Evolutionary conservation across 2,113 vertebrate genomes (phyloP), one percentile per base, ranked within the genome.

Genomic region (Aythya baeri): DNA sequence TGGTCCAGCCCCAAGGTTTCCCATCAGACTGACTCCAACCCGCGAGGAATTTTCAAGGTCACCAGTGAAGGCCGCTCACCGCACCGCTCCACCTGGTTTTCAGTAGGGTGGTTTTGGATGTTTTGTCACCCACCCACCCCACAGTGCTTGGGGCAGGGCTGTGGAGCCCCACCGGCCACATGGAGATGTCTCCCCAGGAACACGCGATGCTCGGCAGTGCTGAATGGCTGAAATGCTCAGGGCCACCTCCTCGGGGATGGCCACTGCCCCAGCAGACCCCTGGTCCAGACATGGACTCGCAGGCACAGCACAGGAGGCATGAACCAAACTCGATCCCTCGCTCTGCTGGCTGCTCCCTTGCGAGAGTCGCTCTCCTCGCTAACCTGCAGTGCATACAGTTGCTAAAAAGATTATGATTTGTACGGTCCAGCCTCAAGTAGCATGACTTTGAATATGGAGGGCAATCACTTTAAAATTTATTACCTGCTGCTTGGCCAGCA

Each of bases 391-490:
- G 72, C 1, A 9, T 46, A 49, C 18, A 13, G 34, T 63, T 77
- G 67, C 75, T 52, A 57, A 61, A n/a, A 86, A 85, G 93, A 70
- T 96, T 83, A 78, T 49, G 91, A 91, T 63, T 46, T 62, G 86
- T 83, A 88, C 91, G 95, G 81, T 49, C 68, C 32, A n/a, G 83
- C 88, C 93, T 91, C 89, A 94, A 76, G 96, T 92, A 31, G 20
- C n/a, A 58, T 38, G 62, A 78, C 92, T 77, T 83, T n/a, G 86
- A 93, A 88, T 89, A 78, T 81, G 76, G 92, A 96, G 85, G 82
- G 95, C 88, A 96, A 97, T 96, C 97, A 95, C 97, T 96, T 84
- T 25, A 94, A 94, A 94, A 97, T 97, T 97, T 97, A 97, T 83
- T 96, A 95, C 93, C 97, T 93, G 95, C 88, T 93, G 89, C 91